phyloP scores from a whole-genome alignment of 2,888 invertebrate species.

The Drosophila melanocephala region DNA sequence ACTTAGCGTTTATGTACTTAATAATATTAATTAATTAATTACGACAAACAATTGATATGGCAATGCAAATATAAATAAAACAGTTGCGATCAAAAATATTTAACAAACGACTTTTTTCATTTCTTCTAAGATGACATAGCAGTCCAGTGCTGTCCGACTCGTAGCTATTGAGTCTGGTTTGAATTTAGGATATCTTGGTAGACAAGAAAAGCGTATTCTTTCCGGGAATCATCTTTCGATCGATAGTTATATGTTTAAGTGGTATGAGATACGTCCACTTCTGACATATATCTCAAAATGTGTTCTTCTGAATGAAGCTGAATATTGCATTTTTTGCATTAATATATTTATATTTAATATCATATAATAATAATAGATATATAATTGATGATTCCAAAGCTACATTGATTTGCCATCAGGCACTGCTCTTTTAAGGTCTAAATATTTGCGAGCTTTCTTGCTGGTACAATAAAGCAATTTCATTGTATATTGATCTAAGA shows the following conservation, averaged over 20 bases:
- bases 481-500: too few relatives aligned
- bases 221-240: neutral
- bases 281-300: neutral
- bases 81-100: slow-evolving; percentile 45
- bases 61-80: slow-evolving; percentile 46
- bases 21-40: slow-evolving; percentile 47
- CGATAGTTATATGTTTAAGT: neutral
- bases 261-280: neutral
- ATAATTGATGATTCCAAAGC: too few relatives aligned
- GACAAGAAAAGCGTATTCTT: neutral
- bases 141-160: neutral
- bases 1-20: slow-evolving; percentile 74
- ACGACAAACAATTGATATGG: slow-evolving; percentile 40
- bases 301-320: neutral
- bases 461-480: too few relatives aligned
- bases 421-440: too few relatives aligned
- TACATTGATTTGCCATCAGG: too few relatives aligned
- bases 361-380: too few relatives aligned
- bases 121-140: neutral
- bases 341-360: neutral
- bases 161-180: neutral
- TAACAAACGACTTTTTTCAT: neutral
- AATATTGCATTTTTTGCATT: neutral
- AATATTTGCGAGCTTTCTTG: too few relatives aligned
- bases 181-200: neutral